Percentiles rank a stretch among this genome's conserved stretches.
Evolutionary conservation across 1,140 invertebrate species (phyloP).

Genomic region (Drosophila repletoides): DNA sequence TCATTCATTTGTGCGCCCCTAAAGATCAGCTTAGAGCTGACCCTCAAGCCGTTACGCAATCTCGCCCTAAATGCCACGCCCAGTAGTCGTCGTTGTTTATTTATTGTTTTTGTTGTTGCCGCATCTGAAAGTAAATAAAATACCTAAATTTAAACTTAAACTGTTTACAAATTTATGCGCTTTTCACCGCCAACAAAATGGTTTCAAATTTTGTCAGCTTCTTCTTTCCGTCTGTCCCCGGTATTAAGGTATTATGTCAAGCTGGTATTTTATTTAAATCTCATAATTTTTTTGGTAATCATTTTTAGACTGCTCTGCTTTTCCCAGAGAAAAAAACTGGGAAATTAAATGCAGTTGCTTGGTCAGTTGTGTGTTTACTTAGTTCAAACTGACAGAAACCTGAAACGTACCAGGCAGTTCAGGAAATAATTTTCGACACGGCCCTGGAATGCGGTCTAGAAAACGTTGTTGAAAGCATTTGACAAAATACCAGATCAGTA

Average conservation of each 20-base stretch:
- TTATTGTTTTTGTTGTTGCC: conserved; percentile 31
- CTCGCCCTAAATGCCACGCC: conserved; percentile 45
- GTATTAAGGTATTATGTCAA: conserved; percentile 38
- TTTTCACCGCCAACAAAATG: conserved; percentile 48
- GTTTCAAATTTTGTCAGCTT: conserved; percentile 55
- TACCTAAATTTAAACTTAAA: conserved; percentile 38
- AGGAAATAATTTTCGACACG: conserved; percentile 9
- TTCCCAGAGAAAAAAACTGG: conserved; percentile 25
- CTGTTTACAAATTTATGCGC: conserved; percentile 71
- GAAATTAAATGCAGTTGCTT: conserved; percentile 1
- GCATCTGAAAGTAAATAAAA: conserved; percentile 32
- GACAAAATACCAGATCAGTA: conserved; percentile 20
- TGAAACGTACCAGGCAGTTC: not conserved
- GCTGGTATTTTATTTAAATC: not conserved
- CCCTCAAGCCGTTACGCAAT: conserved; percentile 37
- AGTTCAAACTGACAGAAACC: too few relatives aligned
- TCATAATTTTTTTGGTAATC: not conserved
- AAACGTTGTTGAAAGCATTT: conserved; percentile 28
- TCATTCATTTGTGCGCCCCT: conserved; percentile 54
- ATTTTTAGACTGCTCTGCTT: not conserved
- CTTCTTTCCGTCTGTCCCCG: conserved; percentile 26
- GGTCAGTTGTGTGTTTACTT: not conserved
- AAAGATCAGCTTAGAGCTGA: conserved; percentile 30
- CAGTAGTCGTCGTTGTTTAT: conserved; percentile 52
- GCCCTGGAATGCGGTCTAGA: conserved; percentile 32